Evolutionary conservation across 2,797 vertebrate species (phyloP), one percentile per base, ranked within the genome.

Genomic region (Pseudochirops cupreus): DNA sequence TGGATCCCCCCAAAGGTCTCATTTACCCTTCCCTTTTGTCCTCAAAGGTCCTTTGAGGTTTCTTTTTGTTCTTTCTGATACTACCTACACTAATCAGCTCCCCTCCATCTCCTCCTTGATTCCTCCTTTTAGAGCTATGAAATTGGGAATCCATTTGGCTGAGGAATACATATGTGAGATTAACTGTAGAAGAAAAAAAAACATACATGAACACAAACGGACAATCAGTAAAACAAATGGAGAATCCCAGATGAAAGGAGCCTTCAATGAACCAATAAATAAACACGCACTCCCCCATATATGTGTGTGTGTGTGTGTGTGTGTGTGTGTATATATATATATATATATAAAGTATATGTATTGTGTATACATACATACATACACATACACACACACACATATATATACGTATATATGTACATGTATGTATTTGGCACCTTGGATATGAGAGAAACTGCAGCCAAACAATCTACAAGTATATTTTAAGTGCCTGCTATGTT

Each of bases 81-180:
- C 53, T 57, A 16, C 87, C 31, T 67, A 67, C 52, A 33, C 91
- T 54, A 57, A 2, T 93, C 93, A 92, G 21, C 54, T 96, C 58
- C 33, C 92, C n/a, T n/a, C 31, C n/a, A 4, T 16, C 55, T 67
- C 56, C 91, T 14, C 29, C 46, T n/a, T 24, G 5, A 24, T 57
- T 93, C 21, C 90, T 95, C 93, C 56, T 57, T 53, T 62, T 46
- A 52, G 9, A 46, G 91, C 94, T 82, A n/a, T 67, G 94, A 91
- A 91, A 31, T 0, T 56, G 21, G 24, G 91, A 55, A 94, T 39
- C 91, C 91, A 24, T 39, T 39, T 82, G 18, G 7, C 6, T 82
- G 67, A 82, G 67, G 67, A n/a, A 82, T 82, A 46, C 5, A 82
- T 82, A 46, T 82, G 16, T 82, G 67, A 82, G n/a, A 82, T 82